A percentile compares a stretch with the other conserved stretches of the same genome.
phyloP scores from a whole-genome alignment of 2,113 vertebrate genomes.

The Psilopogon haemacephalus region DNA sequence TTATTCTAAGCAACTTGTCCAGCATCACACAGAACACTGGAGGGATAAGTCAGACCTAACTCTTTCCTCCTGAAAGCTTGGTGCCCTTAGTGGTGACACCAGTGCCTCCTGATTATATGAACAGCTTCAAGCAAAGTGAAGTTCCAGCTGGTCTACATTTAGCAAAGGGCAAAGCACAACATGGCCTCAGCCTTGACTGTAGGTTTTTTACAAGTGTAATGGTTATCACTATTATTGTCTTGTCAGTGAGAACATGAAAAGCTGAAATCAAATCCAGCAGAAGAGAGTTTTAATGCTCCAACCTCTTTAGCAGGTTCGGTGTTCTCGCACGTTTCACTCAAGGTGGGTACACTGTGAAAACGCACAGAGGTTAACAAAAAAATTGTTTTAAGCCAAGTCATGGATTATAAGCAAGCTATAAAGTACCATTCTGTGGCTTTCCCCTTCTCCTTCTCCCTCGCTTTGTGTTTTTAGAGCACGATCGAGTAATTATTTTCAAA shows the following conservation, averaged over 20 bases:
- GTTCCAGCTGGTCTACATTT: background rate
- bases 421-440: slow-evolving; percentile 53
- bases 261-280: background rate
- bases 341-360: background rate
- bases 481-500: slow-evolving; percentile 59
- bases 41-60: background rate
- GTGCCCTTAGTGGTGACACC: background rate
- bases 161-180: background rate
- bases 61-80: background rate
- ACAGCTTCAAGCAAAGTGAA: background rate
- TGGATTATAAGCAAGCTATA: slow-evolving; percentile 52
- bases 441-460: background rate
- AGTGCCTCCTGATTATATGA: background rate
- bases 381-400: slow-evolving; percentile 45
- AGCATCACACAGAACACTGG: background rate
- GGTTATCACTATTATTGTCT: background rate
- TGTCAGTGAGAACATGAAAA: background rate
- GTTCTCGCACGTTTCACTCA: background rate
- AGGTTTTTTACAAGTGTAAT: background rate
- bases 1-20: background rate
- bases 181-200: background rate
- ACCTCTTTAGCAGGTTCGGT: background rate
- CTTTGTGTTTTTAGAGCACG: slow-evolving; percentile 49
- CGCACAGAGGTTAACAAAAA: slow-evolving; percentile 13
- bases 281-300: background rate